Evolutionary conservation across 2,113 vertebrate species (phyloP).

Genomic region (Acanthisitta chloris): DNA sequence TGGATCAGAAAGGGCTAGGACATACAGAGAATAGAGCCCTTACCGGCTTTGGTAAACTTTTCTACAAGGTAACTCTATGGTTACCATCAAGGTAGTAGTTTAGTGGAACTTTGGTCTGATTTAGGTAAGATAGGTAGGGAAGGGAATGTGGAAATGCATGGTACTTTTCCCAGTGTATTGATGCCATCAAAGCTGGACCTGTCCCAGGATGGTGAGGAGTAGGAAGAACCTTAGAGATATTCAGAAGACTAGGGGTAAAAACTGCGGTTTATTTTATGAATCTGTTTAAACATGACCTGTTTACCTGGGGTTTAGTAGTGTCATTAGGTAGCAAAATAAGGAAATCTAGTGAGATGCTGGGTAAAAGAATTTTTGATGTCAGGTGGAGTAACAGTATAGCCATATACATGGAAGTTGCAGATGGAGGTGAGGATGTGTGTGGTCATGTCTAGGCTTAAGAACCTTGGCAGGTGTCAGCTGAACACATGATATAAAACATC

Average conservation of each 20-base stretch:
- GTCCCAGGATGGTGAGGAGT: neutral
- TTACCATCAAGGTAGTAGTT: neutral
- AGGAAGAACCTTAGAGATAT: neutral
- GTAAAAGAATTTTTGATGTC: neutral
- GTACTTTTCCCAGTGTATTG: neutral
- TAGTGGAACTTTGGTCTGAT: neutral
- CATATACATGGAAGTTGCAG: rapidly evolving
- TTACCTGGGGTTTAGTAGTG: neutral
- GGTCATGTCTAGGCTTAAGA: neutral
- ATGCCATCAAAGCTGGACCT: neutral
- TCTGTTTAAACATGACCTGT: neutral
- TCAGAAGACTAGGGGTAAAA: neutral
- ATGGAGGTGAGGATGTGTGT: neutral
- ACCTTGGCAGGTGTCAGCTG: neutral
- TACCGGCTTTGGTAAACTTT: neutral
- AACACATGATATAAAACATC: neutral
- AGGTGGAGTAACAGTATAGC: neutral
- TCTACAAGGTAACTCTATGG: neutral
- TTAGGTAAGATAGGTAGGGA: neutral
- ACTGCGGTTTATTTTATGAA: neutral
- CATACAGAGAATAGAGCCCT: neutral
- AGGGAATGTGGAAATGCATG: neutral
- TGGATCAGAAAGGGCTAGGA: neutral
- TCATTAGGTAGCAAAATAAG: neutral
- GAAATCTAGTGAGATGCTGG: neutral